Base-by-base conservation (phyloP, 2,797 vertebrate species). In the Platyrinchus mystaceus region DNA sequence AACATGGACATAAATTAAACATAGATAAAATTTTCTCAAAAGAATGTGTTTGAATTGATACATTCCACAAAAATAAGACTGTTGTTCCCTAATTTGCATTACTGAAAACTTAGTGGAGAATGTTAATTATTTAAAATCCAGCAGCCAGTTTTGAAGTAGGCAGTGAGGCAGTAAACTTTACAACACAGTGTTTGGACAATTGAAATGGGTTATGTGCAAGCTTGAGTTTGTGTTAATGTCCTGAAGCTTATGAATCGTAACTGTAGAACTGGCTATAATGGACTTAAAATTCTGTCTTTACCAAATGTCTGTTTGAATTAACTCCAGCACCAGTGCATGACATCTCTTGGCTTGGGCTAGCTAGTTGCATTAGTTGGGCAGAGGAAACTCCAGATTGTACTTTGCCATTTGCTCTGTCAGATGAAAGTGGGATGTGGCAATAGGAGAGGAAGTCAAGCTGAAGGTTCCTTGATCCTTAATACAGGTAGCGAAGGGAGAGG, bases 101-200 rank as follows among this genome's bases (percentile, higher is more conserved):
- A 77, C 27, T 52, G 80, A 88, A 69, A 30, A 52, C 10, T 55
- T 44, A 12, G 12, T 59, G 62, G 39, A 69, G 82, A 68, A 52
- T 34, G 19, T 16, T 58, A 21, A 14, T 62, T 52, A 21, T 70
- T 93, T 27, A 36, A 82, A 88, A 66, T n/a, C 11, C 14, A 84
- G 12, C 44, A 73, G 44, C 26, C 73, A n/a, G 49, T 52, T 82
- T 77, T 83, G 27, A 69, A 74, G 49, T 68, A 53, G 76, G 32
- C 18, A 73, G 0, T 5, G 3, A 58, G 34, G 49, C 30, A 56
- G 5, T 55, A 39, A 80, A 58, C 21, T 32, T 62, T 6, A 43
- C 27, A 55, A 1, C 0, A 7, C 19, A 56, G 28, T 12, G 20
- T 67, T 85, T 1, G 3, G 58, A 85, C 52, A 85, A 27, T 1